Evolutionary conservation across 2,113 vertebrate genomes (phyloP).

Genomic region (Rhagologus leucostigma): DNA sequence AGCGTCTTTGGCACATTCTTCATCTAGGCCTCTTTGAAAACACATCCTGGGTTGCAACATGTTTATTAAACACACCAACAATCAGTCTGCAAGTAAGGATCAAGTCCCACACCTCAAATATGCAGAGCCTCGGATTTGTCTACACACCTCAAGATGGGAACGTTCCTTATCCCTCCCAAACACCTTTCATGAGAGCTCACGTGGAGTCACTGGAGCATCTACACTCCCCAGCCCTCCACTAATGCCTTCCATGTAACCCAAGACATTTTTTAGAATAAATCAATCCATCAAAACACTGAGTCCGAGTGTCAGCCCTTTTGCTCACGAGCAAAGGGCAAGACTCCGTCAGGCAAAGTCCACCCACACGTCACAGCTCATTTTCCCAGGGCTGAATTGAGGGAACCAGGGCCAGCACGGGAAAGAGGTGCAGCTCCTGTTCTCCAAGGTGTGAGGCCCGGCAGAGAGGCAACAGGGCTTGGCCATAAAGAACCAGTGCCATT

Average conservation of each 20-base stretch:
- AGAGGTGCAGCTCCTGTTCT: neutral
- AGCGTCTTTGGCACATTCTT: neutral
- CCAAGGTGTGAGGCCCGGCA: neutral
- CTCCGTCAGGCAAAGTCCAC: rapidly evolving
- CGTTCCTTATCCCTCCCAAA: neutral
- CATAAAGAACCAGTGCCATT: neutral
- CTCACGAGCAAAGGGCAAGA: neutral
- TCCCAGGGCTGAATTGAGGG: neutral
- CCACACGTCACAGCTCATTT: neutral
- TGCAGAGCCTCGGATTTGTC: neutral
- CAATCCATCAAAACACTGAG: neutral
- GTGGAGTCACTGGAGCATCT: neutral
- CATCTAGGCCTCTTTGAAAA: neutral
- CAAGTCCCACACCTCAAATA: neutral
- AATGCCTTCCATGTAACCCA: neutral
- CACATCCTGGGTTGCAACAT: neutral
- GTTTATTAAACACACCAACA: neutral
- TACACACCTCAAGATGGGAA: neutral
- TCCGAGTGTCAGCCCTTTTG: neutral
- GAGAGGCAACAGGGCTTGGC: neutral
- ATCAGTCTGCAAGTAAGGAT: neutral
- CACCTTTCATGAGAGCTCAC: rapidly evolving
- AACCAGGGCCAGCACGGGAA: neutral
- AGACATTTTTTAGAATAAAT: neutral
- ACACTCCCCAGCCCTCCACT: neutral